Evolutionary conservation across 2,888 invertebrate genomes (phyloP), one percentile per base, ranked within the genome.

Genomic region (Acanthosoma haemorrhoidale): DNA sequence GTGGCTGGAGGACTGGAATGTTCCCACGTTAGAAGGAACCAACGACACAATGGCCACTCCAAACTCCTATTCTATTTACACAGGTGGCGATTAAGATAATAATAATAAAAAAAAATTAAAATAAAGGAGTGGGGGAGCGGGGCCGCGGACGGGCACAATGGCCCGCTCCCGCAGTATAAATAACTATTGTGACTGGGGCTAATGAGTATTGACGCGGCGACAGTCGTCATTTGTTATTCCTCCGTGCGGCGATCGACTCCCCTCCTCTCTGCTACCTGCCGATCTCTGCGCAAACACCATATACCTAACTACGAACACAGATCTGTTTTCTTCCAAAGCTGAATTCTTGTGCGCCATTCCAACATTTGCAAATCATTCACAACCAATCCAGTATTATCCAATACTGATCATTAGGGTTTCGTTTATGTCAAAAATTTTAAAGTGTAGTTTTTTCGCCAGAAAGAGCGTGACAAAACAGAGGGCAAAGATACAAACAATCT

Each of bases 181-280:
- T 72, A 72, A 73, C 74, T 63, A 74, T 73, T 71, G 74, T 73
- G 71, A 69, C 68, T 59, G 32, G 15, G 69, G 68, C 74, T 74
- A 74, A 74, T 74, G 74, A 74, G 74, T 74, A 74, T 71, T 72
- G 72, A 74, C 71, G 74, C 69, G 64, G 63, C 70, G 74, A 74
- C 74, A 74, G 71, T 70, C 64, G 71, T 72, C 73, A 73, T 73
- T 73, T 73, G 71, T 73, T 71, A 73, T 73, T 71, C 73, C 39
- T 34, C 61, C 18, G 61, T 59, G 16, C 36, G 15, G 34, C 60
- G 32, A 60, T 41, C 66, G 38, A 66, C 51, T 66, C 66, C 59
- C 34, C 59, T 34, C 59, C 59, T 16, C 9, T 31, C 5, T 9
- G 59, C 59, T 32, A 59, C 59, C 31, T 32, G 31, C 32, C 31